These are phyloP conservation scores for Erpobdella octoculata DNA, from an alignment of 2,888 invertebrate species.

Conservation along the genomic window DNA sequence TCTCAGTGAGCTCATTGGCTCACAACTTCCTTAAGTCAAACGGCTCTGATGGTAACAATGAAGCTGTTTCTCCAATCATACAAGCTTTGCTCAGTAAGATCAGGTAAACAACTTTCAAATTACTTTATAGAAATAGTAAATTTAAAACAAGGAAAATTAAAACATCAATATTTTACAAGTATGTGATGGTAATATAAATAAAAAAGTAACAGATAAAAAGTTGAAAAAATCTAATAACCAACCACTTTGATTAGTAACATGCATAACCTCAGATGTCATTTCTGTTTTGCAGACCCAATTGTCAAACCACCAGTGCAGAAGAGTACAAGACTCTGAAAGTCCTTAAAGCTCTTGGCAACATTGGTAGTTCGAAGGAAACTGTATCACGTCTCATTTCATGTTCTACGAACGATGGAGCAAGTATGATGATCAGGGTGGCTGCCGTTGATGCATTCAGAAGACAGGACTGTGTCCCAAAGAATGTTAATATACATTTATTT, in stretches of 20 bases:
- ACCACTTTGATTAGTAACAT: no score
- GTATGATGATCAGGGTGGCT: constrained; percentile 67
- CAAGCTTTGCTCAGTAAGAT: no score
- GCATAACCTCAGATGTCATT: background rate
- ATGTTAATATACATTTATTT: constrained; percentile 10
- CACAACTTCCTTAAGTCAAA: constrained; percentile 62
- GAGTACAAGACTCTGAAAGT: constrained; percentile 30
- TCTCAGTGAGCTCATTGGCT: constrained; percentile 65
- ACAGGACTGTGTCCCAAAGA: constrained; percentile 60
- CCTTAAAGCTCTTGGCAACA: constrained; percentile 75
- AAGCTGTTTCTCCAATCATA: no score
- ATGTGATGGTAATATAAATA: no score
- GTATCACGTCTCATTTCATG: constrained; percentile 43
- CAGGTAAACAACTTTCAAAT: no score
- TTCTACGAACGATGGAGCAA: constrained; percentile 56
- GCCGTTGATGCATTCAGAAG: constrained; percentile 72
- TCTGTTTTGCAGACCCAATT: background rate
- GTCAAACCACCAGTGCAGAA: background rate
- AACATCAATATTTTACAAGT: no score
- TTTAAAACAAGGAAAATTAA: no score
- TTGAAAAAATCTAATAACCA: no score
- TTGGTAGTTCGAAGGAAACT: constrained; percentile 61
- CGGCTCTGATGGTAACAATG: constrained; percentile 47
- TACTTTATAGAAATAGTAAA: no score
- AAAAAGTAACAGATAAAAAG: no score